Conservation (phyloP, 2,888 invertebrate species). For the Epistrophe grossulariae region DNA sequence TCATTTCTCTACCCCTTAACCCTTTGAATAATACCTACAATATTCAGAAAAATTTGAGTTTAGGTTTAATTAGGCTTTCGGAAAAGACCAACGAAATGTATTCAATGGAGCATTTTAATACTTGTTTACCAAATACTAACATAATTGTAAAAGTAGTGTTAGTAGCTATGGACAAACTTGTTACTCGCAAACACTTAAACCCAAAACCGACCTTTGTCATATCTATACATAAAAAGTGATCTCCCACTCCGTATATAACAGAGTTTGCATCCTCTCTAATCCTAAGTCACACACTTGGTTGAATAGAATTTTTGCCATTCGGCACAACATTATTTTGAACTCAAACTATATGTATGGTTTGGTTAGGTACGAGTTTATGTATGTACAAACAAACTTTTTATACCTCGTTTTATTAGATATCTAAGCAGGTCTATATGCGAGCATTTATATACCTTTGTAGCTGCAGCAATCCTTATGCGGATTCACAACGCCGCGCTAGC, state of each 20-base stretch:
- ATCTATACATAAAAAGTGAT: not conserved
- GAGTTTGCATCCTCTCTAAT: not conserved
- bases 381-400: not conserved
- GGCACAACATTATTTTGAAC: not conserved
- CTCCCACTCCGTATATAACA: not conserved
- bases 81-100: too few relatives aligned
- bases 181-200: not conserved
- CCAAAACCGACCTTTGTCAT: too few relatives aligned
- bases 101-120: too few relatives aligned
- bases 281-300: not conserved
- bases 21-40: too few relatives aligned
- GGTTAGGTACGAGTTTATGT: rapidly evolving
- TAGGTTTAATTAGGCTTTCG: too few relatives aligned
- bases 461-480: constrained; percentile 8
- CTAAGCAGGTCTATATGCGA: not conserved
- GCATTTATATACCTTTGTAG: too few relatives aligned
- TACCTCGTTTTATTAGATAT: not conserved
- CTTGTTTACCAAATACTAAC: too few relatives aligned
- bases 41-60: too few relatives aligned
- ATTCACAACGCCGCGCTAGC: not conserved
- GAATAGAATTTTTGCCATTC: not conserved
- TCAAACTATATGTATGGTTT: not conserved
- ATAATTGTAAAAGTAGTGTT: too few relatives aligned
- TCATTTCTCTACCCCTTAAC: too few relatives aligned
- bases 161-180: not conserved